Conservation (phyloP, 2,888 invertebrate species). For the Tribolium freemani region DNA sequence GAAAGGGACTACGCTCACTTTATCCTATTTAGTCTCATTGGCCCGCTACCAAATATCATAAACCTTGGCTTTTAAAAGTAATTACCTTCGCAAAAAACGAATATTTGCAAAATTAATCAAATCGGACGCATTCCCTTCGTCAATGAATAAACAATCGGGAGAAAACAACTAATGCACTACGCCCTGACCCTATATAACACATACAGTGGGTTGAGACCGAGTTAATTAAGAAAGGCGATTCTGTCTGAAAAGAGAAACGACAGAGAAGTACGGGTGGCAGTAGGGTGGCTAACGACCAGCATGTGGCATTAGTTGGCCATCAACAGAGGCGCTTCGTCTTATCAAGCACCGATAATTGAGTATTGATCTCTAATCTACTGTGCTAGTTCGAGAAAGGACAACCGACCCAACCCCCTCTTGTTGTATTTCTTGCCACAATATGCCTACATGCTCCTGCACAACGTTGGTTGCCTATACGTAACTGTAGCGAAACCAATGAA, state of each 20-base stretch:
- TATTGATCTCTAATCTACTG: conserved; percentile 67
- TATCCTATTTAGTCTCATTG: conserved; percentile 50
- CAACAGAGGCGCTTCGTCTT: conserved; percentile 64
- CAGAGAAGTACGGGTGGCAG: conserved; percentile 49
- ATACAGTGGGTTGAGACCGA: conserved; percentile 38
- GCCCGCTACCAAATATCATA: conserved; percentile 48
- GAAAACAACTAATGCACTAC: conserved; percentile 17
- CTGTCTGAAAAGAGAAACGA: conserved; percentile 51
- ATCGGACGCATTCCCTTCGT: not conserved
- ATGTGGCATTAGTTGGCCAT: conserved; percentile 66
- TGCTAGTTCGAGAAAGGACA: conserved; percentile 55
- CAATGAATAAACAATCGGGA: not conserved
- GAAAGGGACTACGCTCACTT: conserved; percentile 60
- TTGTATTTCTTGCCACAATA: conserved; percentile 46
- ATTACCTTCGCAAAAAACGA: conserved; percentile 24
- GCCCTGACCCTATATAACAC: conserved; percentile 19
- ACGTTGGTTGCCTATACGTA: not conserved
- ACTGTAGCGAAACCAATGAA: too few relatives aligned
- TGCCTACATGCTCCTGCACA: not conserved
- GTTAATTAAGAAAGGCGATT: conserved; percentile 55
- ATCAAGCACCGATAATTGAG: conserved; percentile 69
- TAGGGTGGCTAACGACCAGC: conserved; percentile 65
- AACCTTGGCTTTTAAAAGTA: conserved; percentile 43
- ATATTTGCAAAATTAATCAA: not conserved
- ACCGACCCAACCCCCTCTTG: conserved; percentile 45